Base-by-base conservation (phyloP, 2,888 invertebrate genomes). In the Xanthia togata region DNA sequence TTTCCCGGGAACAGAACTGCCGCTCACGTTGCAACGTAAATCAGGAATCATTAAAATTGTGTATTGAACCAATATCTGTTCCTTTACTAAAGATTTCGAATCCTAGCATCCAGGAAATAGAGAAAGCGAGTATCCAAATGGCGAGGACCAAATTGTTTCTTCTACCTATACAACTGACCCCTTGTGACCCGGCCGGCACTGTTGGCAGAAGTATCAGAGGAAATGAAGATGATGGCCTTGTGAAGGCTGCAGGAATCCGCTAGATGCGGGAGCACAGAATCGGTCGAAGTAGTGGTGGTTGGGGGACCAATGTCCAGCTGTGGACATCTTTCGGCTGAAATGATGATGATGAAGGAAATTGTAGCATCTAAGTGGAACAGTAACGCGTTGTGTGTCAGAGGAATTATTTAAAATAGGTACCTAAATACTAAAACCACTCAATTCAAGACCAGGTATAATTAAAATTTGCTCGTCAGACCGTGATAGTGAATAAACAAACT, bases 401-500 rank as follows among this genome's bases (percentile, higher is more conserved):
- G 6, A 72, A n/a, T 17, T 20, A 26, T 2, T 70, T 23, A 41
- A 41, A 44, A 38, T 38, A 11, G 64, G 23, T 41, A 17, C 1
- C 8, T 14, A 26, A 14, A 38, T 31, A 62, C 20, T 26, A 14
- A 26, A 47, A 55, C 9, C n/a, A 41, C 41, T 31, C n/a, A n/a
- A 50, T 31, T n/a, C 6, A 38, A 14, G n/a, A 2, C 5, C 44
- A 31, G 20, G 0, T 31, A n/a, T 26, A 63, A 26, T n/a, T n/a
- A n/a, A n/a, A n/a, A n/a, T 47, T 60, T n/a, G 2, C 1, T 47
- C 47, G 26, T 44, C n/a, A 9, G 20, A 55, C 23, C 38, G 17
- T 53, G 12, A 44, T 35, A 14, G 68, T 68, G 1, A 65, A 31
- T 55, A 26, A 65, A 71, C 35, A 69, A 41, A 69, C 63, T 14